Evolutionary conservation across 2,797 vertebrate species (phyloP).

Genomic region (Martes flavigula): DNA sequence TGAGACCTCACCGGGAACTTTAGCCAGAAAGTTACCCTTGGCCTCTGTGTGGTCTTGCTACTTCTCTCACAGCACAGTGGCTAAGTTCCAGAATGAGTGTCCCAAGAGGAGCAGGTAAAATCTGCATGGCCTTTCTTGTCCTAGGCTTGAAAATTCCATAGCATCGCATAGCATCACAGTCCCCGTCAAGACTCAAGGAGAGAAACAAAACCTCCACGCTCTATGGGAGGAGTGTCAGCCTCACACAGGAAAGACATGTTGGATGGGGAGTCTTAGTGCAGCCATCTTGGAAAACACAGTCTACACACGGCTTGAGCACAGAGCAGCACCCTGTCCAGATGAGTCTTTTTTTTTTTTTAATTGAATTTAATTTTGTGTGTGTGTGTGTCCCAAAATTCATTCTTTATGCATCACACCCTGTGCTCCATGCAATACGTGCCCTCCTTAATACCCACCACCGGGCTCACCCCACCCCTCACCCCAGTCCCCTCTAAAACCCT

Average conservation of each 20-base stretch:
- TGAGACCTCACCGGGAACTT: not conserved
- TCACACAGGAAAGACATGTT: not conserved
- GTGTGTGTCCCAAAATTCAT: no score
- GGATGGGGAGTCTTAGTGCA: not conserved
- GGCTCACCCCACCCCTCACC: no score
- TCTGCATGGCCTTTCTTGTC: not conserved
- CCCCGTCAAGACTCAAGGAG: not conserved
- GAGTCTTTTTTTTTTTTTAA: not conserved
- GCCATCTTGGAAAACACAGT: not conserved
- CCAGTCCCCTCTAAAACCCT: no score
- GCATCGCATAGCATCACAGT: not conserved
- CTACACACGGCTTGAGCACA: not conserved
- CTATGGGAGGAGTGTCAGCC: not conserved
- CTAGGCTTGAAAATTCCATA: not conserved
- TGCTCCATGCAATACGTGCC: no score
- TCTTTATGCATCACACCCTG: no score
- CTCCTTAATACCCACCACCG: no score
- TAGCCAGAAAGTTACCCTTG: not conserved
- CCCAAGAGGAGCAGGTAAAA: not conserved
- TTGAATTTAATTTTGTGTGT: no score
- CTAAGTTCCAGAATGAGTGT: not conserved
- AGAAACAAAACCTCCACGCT: not conserved
- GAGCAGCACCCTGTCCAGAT: fast-evolving
- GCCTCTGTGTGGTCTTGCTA: not conserved
- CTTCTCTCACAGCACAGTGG: not conserved